Conservation (phyloP, 2,888 invertebrate species). For the Drosophila yooni region DNA sequence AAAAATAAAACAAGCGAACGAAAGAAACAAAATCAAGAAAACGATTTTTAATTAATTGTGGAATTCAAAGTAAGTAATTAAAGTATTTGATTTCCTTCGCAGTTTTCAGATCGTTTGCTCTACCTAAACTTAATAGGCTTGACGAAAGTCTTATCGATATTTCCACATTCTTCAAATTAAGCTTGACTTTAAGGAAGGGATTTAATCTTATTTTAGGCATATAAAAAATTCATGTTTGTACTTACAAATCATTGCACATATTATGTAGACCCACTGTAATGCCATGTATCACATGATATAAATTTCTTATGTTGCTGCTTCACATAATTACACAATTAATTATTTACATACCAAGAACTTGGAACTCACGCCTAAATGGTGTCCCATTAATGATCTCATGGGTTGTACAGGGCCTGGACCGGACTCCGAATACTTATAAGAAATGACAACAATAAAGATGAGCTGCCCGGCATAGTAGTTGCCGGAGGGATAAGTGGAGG, state of each 20-base stretch:
- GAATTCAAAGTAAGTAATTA: not conserved
- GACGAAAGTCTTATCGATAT: not conserved
- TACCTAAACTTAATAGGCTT: not conserved
- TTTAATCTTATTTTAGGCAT: not conserved
- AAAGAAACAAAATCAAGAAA: conserved; percentile 3
- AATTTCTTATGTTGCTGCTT: conserved; percentile 1
- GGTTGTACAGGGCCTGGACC: conserved; percentile 11
- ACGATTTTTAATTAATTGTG: not conserved
- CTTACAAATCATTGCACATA: not conserved
- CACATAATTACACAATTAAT: conserved; percentile 46
- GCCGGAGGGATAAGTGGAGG: not conserved
- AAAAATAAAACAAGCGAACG: conserved; percentile 69
- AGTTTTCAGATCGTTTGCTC: not conserved
- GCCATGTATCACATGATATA: not conserved
- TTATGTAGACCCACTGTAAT: not conserved
- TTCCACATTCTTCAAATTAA: not conserved
- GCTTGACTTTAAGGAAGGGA: not conserved
- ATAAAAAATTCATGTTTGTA: not conserved
- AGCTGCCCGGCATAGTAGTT: conserved; percentile 17
- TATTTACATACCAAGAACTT: conserved; percentile 33
- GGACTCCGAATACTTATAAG: conserved; percentile 40
- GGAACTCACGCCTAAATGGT: conserved; percentile 32
- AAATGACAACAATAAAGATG: conserved; percentile 57
- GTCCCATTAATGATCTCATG: conserved; percentile 39
- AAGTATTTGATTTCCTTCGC: not conserved